Evolutionary conservation across 2,888 invertebrate species (phyloP), one percentile per base, ranked within the genome.

Genomic region (Xestia c-nigrum): DNA sequence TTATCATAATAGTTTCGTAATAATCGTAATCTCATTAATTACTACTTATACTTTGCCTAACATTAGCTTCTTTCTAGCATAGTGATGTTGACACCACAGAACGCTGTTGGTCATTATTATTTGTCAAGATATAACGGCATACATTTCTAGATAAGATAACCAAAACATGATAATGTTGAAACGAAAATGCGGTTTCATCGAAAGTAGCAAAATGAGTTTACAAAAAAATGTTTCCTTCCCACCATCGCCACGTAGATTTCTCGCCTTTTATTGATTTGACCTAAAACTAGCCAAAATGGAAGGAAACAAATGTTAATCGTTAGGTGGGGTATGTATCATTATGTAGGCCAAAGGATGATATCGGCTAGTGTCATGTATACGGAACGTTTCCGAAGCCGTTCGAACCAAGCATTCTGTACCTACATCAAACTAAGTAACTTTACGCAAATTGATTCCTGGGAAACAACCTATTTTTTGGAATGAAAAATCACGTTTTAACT

Each of bases 111-210:
- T 78, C 59, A 72, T 71, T 31, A 66, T 38, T 50, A 71, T 47
- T 76, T 12, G 57, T 57, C 59, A 50, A 63, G 71, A 68, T 19
- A 57, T 43, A 77, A 64, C 57, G 38, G 24, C 9, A 46, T 77
- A 59, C 47, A 50, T 52, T 57, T 71, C 10, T n/a, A n/a, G 83
- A 66, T 78, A 83, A 61, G 31, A 80, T 81, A 75, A 50, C 9
- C 0, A 43, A 14, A 38, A 46, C 14, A 43, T 50, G 70, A 71
- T 59, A 68, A 77, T 1, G 21, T 38, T 24, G 46, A 66, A 80
- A 40, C 21, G 14, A 66, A 66, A 82, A 61, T 31, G 24, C 47
- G 55, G 61, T 67, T 61, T 47, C 55, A 47, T 43, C 9, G 59
- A 76, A 31, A n/a, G 12, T 67, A 14, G 3, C 47, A 21, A 38